These are phyloP conservation scores for Melanotaenia maccullochi DNA, from an alignment of 2,797 vertebrate species.

Conservation along the genomic window DNA sequence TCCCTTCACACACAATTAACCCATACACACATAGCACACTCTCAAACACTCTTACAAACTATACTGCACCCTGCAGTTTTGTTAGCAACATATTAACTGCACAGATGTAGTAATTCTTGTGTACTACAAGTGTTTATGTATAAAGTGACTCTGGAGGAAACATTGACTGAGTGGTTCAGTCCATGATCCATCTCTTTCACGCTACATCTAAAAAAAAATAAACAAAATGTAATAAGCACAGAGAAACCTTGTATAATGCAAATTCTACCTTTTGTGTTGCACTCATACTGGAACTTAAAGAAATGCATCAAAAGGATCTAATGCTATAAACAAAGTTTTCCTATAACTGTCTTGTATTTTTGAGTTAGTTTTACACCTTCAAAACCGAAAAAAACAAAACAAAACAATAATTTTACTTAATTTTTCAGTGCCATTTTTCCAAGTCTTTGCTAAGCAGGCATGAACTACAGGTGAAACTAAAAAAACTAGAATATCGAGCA, in stretches of 20 bases:
- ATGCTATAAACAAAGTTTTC: conserved; percentile 4
- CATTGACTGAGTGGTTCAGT: conserved; percentile 27
- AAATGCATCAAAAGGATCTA: conserved; percentile 8
- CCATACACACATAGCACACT: conserved; percentile 29
- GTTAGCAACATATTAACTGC: conserved; percentile 47
- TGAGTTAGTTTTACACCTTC: conserved; percentile 22
- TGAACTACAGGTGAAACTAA: too few species aligned
- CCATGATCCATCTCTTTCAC: conserved; percentile 43
- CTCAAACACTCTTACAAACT: conserved; percentile 42
- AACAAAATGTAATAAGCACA: conserved; percentile 9
- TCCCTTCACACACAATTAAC: conserved; percentile 38
- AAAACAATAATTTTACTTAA: not conserved
- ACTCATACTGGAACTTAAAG: conserved; percentile 28
- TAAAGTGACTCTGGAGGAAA: conserved; percentile 53
- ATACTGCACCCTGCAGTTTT: conserved; percentile 52
- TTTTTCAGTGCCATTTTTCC: conserved; percentile 7
- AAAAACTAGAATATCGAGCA: too few species aligned
- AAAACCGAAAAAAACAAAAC: not conserved
- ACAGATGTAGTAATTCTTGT: conserved; percentile 47
- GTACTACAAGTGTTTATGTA: conserved; percentile 39
- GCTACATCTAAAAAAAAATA: conserved; percentile 41
- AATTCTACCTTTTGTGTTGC: conserved; percentile 34
- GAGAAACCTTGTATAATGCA: conserved; percentile 24
- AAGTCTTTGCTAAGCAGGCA: conserved; percentile 19
- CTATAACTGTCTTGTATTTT: conserved; percentile 1